Conservation (phyloP, 2,888 invertebrate genomes). For the Cheiracanthium punctorium region DNA sequence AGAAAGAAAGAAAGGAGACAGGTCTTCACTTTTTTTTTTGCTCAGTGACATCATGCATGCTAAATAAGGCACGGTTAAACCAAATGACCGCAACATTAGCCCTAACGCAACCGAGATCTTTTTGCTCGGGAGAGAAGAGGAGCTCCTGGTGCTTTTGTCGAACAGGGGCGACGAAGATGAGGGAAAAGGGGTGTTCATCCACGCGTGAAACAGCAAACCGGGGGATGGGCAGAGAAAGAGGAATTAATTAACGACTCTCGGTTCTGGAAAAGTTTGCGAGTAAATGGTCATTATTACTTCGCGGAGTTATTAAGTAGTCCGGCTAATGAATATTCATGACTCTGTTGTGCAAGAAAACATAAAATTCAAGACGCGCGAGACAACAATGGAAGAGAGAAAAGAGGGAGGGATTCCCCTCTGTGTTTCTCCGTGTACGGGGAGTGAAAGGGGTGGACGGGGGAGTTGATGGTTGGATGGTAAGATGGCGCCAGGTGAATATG, state of each 20-base stretch:
- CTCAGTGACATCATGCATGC: too few relatives aligned
- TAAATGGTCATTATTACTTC: slow-evolving; percentile 15
- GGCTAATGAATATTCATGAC: slow-evolving; percentile 13
- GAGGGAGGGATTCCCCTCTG: neutral
- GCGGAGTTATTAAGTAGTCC: slow-evolving; percentile 7
- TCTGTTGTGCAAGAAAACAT: slow-evolving; percentile 4
- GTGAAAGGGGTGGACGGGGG: neutral
- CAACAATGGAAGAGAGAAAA: slow-evolving; percentile 1
- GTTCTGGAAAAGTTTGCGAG: slow-evolving; percentile 5
- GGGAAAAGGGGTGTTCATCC: neutral
- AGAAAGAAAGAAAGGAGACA: too few relatives aligned
- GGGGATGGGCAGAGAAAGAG: neutral
- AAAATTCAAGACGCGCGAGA: neutral
- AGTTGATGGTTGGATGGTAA: neutral
- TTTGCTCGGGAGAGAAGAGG: neutral
- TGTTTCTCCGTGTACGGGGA: neutral
- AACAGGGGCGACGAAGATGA: neutral
- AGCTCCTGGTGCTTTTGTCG: neutral
- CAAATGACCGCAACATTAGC: neutral
- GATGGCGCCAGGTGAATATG: neutral
- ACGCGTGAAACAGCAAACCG: slow-evolving; percentile 2
- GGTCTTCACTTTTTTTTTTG: too few relatives aligned
- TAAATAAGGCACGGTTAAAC: neutral
- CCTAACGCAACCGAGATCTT: neutral
- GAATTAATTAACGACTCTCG: slow-evolving; percentile 10